Evolutionary conservation across 2,797 vertebrate genomes (phyloP), one percentile per base, ranked within the genome.

Genomic region (Channa striata): DNA sequence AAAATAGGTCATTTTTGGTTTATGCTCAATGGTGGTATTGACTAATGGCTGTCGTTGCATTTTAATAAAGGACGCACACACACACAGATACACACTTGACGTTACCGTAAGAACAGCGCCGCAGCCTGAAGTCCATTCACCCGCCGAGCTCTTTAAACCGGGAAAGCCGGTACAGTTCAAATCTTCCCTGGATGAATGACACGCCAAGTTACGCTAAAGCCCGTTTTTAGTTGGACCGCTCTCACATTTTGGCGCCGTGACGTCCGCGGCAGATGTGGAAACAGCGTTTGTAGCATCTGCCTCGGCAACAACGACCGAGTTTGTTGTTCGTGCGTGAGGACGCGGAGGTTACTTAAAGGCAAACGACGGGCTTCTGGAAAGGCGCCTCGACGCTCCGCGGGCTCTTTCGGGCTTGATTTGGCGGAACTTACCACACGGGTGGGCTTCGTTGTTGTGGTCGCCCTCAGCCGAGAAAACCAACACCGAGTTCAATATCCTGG

Each of bases 111-210:
- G 19, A 47, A 20, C 25, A 52, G 17, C 13, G 6, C 30, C 0
- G 23, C 23, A 30, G 51, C 23, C 1, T 39, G 3, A 20, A 68
- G 42, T 34, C 61, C 74, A 74, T 58, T 83, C 77, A 63, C 74
- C 25, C 42, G 57, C 76, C 8, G 47, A 40, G 59, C 64, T 19
- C 46, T 16, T 23, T 2, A 40, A 74, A 61, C 84, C 84, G 87
- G 87, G 77, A 75, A 84, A 86, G 82, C 85, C 86, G 87, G 87
- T 83, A 12, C 20, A 58, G 43, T 80, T 81, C 51, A 77, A 85
- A 78, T 4, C 56, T 20, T 6, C 7, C 17, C 34, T 6, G 37
- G 36, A 33, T 71, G 77, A 74, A 72, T 81, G 70, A 48, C 60
- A 46, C 1, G 1, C 23, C 0, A 12, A 8, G 16, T n/a, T 16